These are phyloP conservation scores for Zeus faber DNA, from an alignment of 2,113 vertebrate genomes.

Conservation along the genomic window DNA sequence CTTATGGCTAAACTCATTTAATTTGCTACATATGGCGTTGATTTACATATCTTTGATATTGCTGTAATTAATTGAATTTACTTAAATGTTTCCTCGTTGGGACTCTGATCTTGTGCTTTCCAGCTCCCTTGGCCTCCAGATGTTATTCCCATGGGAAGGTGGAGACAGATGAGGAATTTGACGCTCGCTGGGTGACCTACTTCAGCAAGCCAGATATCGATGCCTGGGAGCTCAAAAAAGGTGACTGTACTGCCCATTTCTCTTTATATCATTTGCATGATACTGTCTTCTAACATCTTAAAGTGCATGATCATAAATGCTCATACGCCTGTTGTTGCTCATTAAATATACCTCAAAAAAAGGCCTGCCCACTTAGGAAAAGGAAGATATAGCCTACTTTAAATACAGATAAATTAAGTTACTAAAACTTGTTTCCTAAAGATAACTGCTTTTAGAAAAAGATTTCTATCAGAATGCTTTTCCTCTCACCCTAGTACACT, in stretches of 20 bases:
- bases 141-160: slow-evolving; percentile 90
- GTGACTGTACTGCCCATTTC: slow-evolving; percentile 55
- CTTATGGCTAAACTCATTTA: neutral
- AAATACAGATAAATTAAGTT: too few species aligned
- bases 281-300: too few species aligned
- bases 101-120: neutral
- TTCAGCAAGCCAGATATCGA: slow-evolving; percentile 97
- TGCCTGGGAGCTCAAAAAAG: slow-evolving; percentile 95
- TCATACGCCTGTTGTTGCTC: too few species aligned
- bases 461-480: too few species aligned
- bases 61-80: neutral
- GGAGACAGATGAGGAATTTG: slow-evolving; percentile 96
- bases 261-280: too few species aligned
- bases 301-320: too few species aligned
- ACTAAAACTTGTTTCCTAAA: too few species aligned
- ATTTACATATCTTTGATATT: neutral
- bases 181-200: slow-evolving; percentile 95
- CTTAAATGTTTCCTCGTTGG: neutral
- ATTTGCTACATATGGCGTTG: neutral
- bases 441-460: too few species aligned
- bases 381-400: too few species aligned
- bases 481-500: too few species aligned
- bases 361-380: too few species aligned
- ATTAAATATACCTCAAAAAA: too few species aligned
- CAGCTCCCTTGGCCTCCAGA: slow-evolving; percentile 79